A percentile compares a stretch with the other conserved stretches of the same genome.
Conservation (phyloP, 2,113 vertebrate species). For the Xerus inauris region DNA sequence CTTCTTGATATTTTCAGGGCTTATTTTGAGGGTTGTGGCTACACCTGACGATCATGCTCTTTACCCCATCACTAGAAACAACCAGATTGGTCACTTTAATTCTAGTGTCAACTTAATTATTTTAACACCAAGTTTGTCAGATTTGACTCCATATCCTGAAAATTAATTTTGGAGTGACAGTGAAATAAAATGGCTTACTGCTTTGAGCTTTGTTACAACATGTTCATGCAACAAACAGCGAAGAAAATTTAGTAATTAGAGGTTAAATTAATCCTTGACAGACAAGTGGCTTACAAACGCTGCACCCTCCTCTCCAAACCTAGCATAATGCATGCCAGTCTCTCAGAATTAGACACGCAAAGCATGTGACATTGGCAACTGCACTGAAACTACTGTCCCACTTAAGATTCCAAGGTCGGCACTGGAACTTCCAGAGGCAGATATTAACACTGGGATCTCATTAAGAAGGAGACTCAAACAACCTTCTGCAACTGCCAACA, state of each 20-base stretch:
- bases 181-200: slow-evolving; percentile 85
- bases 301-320: slow-evolving; percentile 83
- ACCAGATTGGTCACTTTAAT: slow-evolving; percentile 83
- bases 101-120: slow-evolving; percentile 82
- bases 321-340: slow-evolving; percentile 80
- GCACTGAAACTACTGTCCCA: slow-evolving; percentile 68
- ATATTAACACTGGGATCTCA: slow-evolving; percentile 62
- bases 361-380: slow-evolving; percentile 76
- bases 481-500: not conserved
- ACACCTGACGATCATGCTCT: slow-evolving; percentile 74
- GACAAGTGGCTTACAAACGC: slow-evolving; percentile 85
- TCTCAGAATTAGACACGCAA: slow-evolving; percentile 82
- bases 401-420: slow-evolving; percentile 58
- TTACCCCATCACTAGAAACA: slow-evolving; percentile 82
- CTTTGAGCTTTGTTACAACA: slow-evolving; percentile 88
- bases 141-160: slow-evolving; percentile 82
- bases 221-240: slow-evolving; percentile 84
- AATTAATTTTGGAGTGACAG: slow-evolving; percentile 86
- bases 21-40: slow-evolving; percentile 62
- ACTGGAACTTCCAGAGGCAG: slow-evolving; percentile 64
- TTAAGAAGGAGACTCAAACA: slow-evolving; percentile 61
- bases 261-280: slow-evolving; percentile 90
- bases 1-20: not conserved
- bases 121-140: slow-evolving; percentile 84
- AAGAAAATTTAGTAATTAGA: slow-evolving; percentile 90